Evolutionary conservation across 2,797 vertebrate species (phyloP), one percentile per base, ranked within the genome.

Genomic region (Hippoglossus hippoglossus): DNA sequence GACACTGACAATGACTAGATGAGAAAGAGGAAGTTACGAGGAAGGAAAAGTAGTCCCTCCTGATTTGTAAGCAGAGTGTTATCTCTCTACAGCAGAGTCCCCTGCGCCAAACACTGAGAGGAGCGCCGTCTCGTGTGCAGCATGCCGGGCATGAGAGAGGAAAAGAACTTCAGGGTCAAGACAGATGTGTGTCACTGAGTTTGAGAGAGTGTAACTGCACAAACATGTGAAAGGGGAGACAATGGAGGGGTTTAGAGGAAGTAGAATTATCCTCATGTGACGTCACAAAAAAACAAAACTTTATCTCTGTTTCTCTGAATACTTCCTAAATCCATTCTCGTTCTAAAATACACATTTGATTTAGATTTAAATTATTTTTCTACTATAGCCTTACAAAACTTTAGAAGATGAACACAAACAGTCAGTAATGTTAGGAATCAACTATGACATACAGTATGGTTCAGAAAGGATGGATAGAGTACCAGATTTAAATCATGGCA

Each of bases 21-120:
- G 46, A 49, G n/a, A 55, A 22, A 63, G 51, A 71, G 80, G 75
- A 88, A 85, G 67, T 58, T 72, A 70, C 55, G 66, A 82, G 86
- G 71, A 86, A 90, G 83, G 80, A 89, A 87, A 73, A 73, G 75
- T 15, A 25, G 65, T 26, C 28, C 47, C 75, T 89, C 76, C 71
- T 78, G 74, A 85, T 82, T 75, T 81, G 74, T 81, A 79, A 73
- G 72, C 76, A 69, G n/a, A 67, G 56, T 28, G 72, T 90, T 89
- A 87, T 88, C 81, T 73, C 67, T 78, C 11, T 41, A 58, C 44
- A 44, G 52, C 87, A 87, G 75, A 69, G 47, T 44, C 49, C 63
- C 56, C 26, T 21, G 15, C 58, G 71, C 25, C 46, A 65, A 65
- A 77, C 59, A 62, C 18, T 4, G 46, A 58, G 50, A 66, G 16